These are phyloP conservation scores for Datnioides undecimradiatus DNA, from an alignment of 2,113 vertebrate species.

Conservation along the genomic window DNA sequence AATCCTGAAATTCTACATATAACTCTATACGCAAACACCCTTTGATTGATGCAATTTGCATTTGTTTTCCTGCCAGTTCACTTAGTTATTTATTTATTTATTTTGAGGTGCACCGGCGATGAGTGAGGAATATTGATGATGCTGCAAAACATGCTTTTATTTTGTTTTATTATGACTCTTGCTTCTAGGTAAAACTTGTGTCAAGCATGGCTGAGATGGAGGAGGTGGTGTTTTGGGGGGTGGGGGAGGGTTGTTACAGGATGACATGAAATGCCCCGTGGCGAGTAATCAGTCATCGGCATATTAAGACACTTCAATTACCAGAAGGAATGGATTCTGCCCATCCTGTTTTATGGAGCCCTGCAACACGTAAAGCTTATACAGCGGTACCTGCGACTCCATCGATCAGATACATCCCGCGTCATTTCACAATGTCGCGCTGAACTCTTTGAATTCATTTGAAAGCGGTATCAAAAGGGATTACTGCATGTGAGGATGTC, in stretches of 20 bases:
- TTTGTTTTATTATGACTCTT: conserved; percentile 33
- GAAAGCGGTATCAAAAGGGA: conserved; percentile 65
- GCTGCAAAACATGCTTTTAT: conserved; percentile 37
- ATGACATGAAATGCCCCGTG: conserved; percentile 17
- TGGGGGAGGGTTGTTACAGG: not conserved
- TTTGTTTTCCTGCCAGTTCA: conserved; percentile 14
- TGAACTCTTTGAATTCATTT: conserved; percentile 43
- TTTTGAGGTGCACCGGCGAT: not conserved
- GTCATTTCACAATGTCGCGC: conserved; percentile 5
- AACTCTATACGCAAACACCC: conserved; percentile 9
- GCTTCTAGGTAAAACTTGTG: conserved; percentile 34
- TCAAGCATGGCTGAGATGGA: conserved; percentile 4
- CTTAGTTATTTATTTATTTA: not conserved
- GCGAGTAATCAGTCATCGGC: conserved; percentile 47
- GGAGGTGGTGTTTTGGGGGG: not conserved
- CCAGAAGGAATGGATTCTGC: conserved; percentile 10
- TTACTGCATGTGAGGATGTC: conserved; percentile 67
- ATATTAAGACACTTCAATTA: conserved; percentile 40
- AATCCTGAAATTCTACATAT: conserved; percentile 7
- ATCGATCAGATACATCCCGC: not conserved
- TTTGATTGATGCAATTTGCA: conserved; percentile 24
- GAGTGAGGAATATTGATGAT: conserved; percentile 51
- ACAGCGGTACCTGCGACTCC: not conserved
- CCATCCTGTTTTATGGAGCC: not conserved
- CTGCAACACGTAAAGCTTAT: not conserved